phyloP scores from a whole-genome alignment of 2,888 invertebrate genomes.

The Platycheirus rosarum region DNA sequence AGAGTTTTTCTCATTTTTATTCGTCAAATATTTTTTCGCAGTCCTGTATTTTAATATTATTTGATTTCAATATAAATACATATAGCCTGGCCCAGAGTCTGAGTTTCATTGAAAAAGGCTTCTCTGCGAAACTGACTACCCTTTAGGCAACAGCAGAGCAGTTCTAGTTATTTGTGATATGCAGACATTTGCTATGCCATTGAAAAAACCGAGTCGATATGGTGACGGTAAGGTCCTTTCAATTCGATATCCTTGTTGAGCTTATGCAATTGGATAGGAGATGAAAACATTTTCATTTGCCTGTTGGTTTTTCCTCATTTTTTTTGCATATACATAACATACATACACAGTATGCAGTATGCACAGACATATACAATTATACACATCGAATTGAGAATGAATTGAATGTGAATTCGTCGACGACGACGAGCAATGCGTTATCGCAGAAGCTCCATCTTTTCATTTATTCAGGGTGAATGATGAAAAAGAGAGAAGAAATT shows the following conservation, averaged over 20 bases:
- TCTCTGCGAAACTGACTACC: constrained; percentile 7
- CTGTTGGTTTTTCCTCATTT: constrained; percentile 61
- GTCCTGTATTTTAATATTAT: constrained; percentile 62
- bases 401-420: constrained; percentile 19
- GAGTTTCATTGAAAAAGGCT: not conserved
- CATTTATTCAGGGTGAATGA: constrained; percentile 64
- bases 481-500: constrained; percentile 24
- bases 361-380: too few relatives aligned
- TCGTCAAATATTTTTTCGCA: constrained; percentile 31
- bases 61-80: constrained; percentile 35
- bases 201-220: constrained; percentile 16
- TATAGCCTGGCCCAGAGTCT: not conserved
- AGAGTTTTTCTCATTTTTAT: constrained; percentile 36
- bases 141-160: not conserved
- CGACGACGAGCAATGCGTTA: constrained; percentile 59
- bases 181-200: constrained; percentile 27
- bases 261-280: constrained; percentile 72
- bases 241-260: constrained; percentile 67
- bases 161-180: constrained; percentile 24
- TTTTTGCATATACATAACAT: not conserved
- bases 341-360: too few relatives aligned
- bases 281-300: constrained; percentile 73
- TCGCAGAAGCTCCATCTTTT: constrained; percentile 59
- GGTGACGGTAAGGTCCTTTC: constrained; percentile 41
- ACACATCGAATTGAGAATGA: constrained; percentile 7